Percentiles rank a stretch among this genome's conserved stretches.
Conservation (phyloP, 2,888 invertebrate species). For the Hydriomena furcata region DNA sequence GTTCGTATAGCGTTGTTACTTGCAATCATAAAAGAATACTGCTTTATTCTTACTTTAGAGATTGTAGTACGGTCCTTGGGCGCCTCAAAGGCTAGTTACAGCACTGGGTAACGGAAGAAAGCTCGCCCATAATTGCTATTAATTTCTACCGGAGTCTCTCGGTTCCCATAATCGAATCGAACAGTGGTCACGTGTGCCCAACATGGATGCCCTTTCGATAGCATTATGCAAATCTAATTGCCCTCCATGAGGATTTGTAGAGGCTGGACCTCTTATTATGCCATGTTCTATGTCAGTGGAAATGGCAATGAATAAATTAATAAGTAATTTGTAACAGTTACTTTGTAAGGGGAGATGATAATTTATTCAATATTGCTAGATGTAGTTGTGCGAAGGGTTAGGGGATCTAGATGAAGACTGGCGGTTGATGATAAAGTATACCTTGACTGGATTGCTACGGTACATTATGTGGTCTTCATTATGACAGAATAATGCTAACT, state of each 20-base stretch:
- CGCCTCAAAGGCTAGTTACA: no score
- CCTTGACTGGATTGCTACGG: no score
- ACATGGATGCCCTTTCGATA: slow-evolving; percentile 28
- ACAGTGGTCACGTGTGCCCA: slow-evolving; percentile 19
- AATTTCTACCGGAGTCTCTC: slow-evolving; percentile 5
- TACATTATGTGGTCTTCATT: no score
- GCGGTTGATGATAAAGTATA: neutral
- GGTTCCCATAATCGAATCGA: slow-evolving; percentile 22
- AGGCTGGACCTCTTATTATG: slow-evolving; percentile 19
- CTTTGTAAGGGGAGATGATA: neutral
- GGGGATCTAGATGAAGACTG: no score
- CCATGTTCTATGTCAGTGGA: slow-evolving; percentile 24
- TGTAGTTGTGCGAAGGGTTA: neutral
- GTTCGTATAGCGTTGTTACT: no score
- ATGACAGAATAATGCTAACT: no score
- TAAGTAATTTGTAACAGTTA: slow-evolving; percentile 33
- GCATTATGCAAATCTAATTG: slow-evolving; percentile 36
- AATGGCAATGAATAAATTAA: slow-evolving; percentile 37
- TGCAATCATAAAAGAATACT: no score
- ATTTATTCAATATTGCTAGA: neutral
- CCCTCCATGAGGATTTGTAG: slow-evolving; percentile 21
- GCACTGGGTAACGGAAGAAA: slow-evolving; percentile 9
- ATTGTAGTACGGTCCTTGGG: no score
- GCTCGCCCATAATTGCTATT: slow-evolving; percentile 12
- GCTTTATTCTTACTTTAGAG: no score